These are phyloP conservation scores for Microcebus ravelobensis DNA, from an alignment of 2,113 vertebrate genomes.

Conservation along the genomic window DNA sequence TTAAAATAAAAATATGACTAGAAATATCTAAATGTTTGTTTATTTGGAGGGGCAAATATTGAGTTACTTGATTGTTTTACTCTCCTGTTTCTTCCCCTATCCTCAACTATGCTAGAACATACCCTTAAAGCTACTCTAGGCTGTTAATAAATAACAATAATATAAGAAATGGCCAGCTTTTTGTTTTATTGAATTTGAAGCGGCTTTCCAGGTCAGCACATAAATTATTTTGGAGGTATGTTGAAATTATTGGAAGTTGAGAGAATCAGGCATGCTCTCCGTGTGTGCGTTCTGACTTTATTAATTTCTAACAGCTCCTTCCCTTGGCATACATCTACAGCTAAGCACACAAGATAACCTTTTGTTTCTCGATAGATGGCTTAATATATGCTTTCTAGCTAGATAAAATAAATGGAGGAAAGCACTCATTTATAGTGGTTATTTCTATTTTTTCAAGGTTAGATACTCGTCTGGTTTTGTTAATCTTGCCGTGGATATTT, in stretches of 20 bases:
- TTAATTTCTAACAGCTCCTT: constrained; percentile 16
- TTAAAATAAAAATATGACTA: not conserved
- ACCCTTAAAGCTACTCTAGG: not conserved
- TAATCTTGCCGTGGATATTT: constrained; percentile 33
- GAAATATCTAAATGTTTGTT: not conserved
- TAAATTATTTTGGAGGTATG: constrained; percentile 18
- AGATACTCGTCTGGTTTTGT: constrained; percentile 42
- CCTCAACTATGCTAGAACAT: not conserved
- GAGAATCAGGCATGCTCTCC: not conserved
- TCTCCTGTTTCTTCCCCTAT: not conserved
- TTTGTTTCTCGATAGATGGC: constrained; percentile 53
- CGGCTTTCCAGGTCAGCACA: not conserved
- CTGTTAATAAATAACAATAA: not conserved
- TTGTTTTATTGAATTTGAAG: constrained; percentile 22
- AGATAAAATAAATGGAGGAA: constrained; percentile 47
- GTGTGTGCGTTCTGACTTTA: not conserved
- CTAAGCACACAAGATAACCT: constrained; percentile 39
- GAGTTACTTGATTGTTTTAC: not conserved
- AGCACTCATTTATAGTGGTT: constrained; percentile 38
- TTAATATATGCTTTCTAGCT: constrained; percentile 36
- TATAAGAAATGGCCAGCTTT: not conserved
- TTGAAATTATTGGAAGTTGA: not conserved
- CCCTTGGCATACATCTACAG: not conserved
- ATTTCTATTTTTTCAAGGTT: constrained; percentile 20
- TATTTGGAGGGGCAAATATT: not conserved